These are phyloP conservation scores for Neoascia interrupta DNA, from an alignment of 2,888 invertebrate genomes.

Conservation along the genomic window DNA sequence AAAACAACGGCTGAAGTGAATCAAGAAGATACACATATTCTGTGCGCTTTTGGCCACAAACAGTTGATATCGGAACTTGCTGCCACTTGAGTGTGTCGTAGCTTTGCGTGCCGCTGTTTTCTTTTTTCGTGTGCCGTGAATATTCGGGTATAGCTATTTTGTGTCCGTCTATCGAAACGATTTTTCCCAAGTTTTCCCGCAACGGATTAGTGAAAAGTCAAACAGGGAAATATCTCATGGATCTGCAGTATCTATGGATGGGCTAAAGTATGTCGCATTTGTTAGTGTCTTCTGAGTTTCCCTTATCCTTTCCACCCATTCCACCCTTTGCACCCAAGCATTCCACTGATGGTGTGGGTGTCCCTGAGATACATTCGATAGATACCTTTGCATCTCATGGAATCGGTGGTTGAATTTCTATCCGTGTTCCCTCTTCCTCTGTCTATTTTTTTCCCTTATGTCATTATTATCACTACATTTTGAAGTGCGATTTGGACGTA, in stretches of 20 bases:
- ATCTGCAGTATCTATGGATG: neutral
- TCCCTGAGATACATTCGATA: constrained; percentile 41
- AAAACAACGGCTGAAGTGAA: constrained; percentile 60
- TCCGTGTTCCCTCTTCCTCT: neutral
- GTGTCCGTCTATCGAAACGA: neutral
- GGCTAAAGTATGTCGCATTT: constrained; percentile 28
- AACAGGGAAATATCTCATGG: constrained; percentile 14
- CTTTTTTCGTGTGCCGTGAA: constrained; percentile 18
- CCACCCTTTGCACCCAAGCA: neutral
- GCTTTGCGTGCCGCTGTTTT: constrained; percentile 49
- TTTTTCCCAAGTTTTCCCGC: constrained; percentile 33
- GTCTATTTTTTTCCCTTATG: neutral
- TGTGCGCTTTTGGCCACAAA: constrained; percentile 69
- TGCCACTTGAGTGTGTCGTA: constrained; percentile 61
- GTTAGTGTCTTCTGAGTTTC: constrained; percentile 42
- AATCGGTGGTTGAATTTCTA: neutral
- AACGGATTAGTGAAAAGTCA: constrained; percentile 7
- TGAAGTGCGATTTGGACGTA: neutral
- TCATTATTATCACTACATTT: neutral
- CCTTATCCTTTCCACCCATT: constrained; percentile 8
- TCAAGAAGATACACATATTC: constrained; percentile 68
- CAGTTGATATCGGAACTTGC: constrained; percentile 70
- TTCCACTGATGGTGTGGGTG: neutral
- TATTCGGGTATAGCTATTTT: neutral
- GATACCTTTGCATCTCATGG: neutral